These are phyloP conservation scores for Columbina picui DNA, from an alignment of 2,113 vertebrate genomes.

Conservation along the genomic window DNA sequence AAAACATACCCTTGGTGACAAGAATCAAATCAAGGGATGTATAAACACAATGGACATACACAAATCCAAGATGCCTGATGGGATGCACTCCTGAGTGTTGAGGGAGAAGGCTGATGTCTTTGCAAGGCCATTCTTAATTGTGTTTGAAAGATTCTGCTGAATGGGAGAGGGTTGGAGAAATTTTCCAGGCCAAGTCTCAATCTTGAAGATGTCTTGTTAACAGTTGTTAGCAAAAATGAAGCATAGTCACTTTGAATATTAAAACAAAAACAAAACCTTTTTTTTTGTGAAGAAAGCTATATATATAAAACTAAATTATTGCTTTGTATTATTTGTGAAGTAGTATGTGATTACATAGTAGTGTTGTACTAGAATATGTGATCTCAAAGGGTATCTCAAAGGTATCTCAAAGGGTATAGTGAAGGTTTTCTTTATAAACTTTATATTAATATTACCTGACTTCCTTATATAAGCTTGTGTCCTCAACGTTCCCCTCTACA, in stretches of 20 bases:
- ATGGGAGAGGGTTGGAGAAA: not conserved
- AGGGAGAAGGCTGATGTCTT: not conserved
- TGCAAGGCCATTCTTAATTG: not conserved
- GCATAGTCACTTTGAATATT: not conserved
- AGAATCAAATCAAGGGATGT: not conserved
- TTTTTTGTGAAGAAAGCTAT: not conserved
- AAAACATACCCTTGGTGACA: not conserved
- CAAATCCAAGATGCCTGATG: too few species aligned
- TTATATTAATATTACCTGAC: not conserved
- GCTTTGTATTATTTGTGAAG: not conserved
- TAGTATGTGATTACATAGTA: not conserved
- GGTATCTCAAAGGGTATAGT: not conserved
- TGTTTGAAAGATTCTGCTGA: not conserved
- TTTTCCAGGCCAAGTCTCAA: not conserved
- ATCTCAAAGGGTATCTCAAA: not conserved
- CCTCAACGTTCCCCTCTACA: not conserved
- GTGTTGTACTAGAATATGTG: not conserved
- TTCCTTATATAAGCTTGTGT: not conserved
- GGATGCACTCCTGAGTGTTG: accelerated
- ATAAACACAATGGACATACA: accelerated
- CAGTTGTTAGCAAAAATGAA: not conserved
- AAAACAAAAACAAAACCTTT: not conserved
- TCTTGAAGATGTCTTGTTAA: not conserved
- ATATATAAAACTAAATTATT: not conserved
- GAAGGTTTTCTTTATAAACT: not conserved